Evolutionary conservation across 64 coral and sea anemone genomes (phyloP).

Genomic region (Pocillopora damicornis): DNA sequence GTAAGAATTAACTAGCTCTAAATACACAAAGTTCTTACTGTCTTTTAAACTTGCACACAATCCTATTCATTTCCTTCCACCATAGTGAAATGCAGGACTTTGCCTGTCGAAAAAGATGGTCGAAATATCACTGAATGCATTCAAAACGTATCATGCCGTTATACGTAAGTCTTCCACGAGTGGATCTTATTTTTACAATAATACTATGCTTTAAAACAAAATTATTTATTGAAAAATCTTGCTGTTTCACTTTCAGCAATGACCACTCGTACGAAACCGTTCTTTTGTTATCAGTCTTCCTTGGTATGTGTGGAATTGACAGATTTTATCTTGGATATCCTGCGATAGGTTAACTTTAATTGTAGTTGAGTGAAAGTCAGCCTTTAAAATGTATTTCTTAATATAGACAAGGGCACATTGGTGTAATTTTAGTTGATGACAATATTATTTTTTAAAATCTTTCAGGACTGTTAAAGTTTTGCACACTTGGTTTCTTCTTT

Average conservation of each 20-base stretch:
- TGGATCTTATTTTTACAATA: not conserved
- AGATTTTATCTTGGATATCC: conserved; percentile 98
- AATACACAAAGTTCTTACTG: too few relatives aligned
- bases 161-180: conserved; percentile 69
- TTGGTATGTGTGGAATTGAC: conserved; percentile 99
- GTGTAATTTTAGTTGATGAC: not conserved
- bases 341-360: conserved; percentile 72
- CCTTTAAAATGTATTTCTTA: not conserved
- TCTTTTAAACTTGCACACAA: not conserved
- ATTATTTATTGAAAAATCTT: too few relatives aligned
- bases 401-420: not conserved
- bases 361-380: not conserved
- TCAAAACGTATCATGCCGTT: conserved; percentile 64
- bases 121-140: conserved; percentile 49
- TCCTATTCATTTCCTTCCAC: not conserved
- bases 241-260: conserved; percentile 57
- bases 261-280: conserved; percentile 79
- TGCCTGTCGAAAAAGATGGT: conserved; percentile 32
- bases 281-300: conserved; percentile 84
- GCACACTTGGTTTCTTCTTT: conserved; percentile 98
- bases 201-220: not conserved
- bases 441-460: not conserved
- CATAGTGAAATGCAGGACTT: conserved; percentile 68
- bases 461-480: conserved; percentile 94
- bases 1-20: conserved; percentile 20